Conservation (phyloP, 2,113 vertebrate genomes). For the Danio rerio region DNA sequence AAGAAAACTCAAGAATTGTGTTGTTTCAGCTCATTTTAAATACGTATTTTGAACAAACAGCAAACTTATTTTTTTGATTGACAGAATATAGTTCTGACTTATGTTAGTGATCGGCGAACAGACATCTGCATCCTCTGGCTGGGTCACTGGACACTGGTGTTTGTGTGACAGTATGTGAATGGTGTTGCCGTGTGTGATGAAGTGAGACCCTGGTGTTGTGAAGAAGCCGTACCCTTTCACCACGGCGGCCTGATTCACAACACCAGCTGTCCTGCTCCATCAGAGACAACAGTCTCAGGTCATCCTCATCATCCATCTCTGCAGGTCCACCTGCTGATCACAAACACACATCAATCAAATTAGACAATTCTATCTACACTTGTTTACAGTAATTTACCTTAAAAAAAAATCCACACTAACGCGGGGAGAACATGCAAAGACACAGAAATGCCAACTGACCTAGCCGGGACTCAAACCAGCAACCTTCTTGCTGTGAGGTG, state of each 20-base stretch:
- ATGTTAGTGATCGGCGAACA: not conserved
- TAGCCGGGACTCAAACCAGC: too few relatives aligned
- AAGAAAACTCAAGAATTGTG: too few relatives aligned
- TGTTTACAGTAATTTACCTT: too few relatives aligned
- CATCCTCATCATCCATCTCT: not conserved
- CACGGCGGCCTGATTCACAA: constrained; percentile 99
- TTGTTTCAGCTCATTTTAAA: too few relatives aligned
- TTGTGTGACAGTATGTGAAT: not conserved
- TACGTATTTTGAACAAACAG: too few relatives aligned
- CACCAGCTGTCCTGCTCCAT: constrained; percentile 96
- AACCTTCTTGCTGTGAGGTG: too few relatives aligned
- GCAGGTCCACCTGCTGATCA: constrained; percentile 38
- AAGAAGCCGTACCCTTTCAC: constrained; percentile 91
- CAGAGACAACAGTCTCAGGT: constrained; percentile 52
- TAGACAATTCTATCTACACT: too few relatives aligned
- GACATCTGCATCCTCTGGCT: not conserved
- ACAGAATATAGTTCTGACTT: not conserved
- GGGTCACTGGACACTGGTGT: not conserved
- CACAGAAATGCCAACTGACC: too few relatives aligned
- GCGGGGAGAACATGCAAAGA: too few relatives aligned
- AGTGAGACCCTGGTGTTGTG: constrained; percentile 97
- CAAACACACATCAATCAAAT: not conserved
- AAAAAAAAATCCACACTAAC: too few relatives aligned
- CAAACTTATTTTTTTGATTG: too few relatives aligned
- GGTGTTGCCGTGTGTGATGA: constrained; percentile 68